Evolutionary conservation across 2,797 vertebrate species (phyloP).

Genomic region (Coccyzus lansbergi): DNA sequence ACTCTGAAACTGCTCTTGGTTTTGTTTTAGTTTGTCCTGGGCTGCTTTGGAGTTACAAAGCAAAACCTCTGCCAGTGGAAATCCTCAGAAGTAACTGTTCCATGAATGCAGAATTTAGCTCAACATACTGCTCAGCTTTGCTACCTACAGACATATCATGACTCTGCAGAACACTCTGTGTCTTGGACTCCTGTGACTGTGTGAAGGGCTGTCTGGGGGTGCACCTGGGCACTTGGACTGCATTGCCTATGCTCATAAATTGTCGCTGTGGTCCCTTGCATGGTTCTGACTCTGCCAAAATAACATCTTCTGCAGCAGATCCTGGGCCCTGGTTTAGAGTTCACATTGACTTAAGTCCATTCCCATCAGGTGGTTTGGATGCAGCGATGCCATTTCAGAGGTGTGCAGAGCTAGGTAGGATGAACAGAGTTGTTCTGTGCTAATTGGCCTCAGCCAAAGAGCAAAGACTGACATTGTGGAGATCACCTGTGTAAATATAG

Average conservation of each 20-base stretch:
- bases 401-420: background rate
- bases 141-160: background rate
- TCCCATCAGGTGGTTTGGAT: background rate
- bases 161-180: background rate
- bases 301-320: background rate
- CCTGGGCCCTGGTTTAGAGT: background rate
- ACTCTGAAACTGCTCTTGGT: background rate
- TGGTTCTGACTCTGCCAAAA: background rate
- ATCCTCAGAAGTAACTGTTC: background rate
- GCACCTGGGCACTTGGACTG: fast-evolving
- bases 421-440: background rate
- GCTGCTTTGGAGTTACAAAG: background rate
- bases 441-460: background rate
- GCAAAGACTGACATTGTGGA: background rate
- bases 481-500: background rate
- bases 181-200: background rate
- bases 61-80: constrained; percentile 1
- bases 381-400: background rate
- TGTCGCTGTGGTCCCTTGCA: background rate
- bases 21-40: background rate
- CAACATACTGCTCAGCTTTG: background rate
- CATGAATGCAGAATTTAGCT: background rate
- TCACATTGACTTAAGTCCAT: background rate
- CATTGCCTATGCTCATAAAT: background rate
- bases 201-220: fast-evolving